phyloP scores from a whole-genome alignment of 1,140 invertebrate species.

The Papilio xuthus region DNA sequence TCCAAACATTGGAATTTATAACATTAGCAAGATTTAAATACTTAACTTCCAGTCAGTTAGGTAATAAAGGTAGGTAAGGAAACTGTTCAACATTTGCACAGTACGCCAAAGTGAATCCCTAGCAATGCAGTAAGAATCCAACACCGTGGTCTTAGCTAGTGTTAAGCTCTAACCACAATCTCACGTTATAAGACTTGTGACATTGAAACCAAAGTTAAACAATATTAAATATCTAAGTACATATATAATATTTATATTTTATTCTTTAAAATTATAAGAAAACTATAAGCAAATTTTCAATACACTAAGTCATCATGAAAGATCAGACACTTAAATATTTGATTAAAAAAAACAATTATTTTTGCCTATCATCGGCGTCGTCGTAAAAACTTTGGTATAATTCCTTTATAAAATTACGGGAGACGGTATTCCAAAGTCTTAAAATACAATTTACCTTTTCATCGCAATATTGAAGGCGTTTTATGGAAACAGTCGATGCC shows the following conservation, averaged over 20 bases:
- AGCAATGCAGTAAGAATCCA: background rate
- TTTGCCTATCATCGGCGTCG: background rate
- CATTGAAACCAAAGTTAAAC: background rate
- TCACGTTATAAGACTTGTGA: background rate
- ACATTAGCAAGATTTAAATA: too few species aligned
- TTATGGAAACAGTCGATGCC: conserved; percentile 2
- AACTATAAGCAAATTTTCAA: too few species aligned
- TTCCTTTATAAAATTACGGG: background rate
- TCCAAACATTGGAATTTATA: too few species aligned
- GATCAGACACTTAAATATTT: background rate
- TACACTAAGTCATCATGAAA: too few species aligned
- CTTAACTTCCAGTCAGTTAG: too few species aligned
- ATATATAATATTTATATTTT: background rate
- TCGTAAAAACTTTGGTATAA: too few species aligned
- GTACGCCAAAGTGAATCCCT: background rate
- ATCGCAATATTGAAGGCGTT: background rate
- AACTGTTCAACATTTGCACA: background rate
- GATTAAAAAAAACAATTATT: background rate
- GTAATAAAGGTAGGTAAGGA: background rate
- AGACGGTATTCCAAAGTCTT: background rate
- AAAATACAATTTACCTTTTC: background rate
- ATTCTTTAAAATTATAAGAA: too few species aligned
- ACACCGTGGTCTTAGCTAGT: background rate
- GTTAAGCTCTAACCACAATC: background rate
- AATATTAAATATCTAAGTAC: background rate